Percentiles rank a stretch among this genome's conserved stretches.
Conservation (phyloP, 2,888 invertebrate genomes). For the Acleris holmiana region DNA sequence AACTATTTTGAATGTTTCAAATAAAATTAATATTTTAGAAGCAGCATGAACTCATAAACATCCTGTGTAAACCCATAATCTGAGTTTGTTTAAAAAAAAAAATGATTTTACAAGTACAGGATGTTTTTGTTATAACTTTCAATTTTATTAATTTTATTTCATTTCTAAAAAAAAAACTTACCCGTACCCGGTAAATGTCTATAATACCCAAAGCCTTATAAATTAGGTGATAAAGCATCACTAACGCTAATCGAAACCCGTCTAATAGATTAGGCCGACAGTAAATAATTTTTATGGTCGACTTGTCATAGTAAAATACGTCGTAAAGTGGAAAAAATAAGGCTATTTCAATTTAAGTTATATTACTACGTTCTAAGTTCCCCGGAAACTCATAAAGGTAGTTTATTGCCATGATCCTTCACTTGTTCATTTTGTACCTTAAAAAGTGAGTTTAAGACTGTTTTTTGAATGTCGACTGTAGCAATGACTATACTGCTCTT, state of each 20-base stretch:
- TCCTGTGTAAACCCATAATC: too few species aligned
- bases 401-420: constrained; percentile 41
- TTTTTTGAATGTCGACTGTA: not conserved
- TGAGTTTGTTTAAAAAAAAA: too few species aligned
- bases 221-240: not conserved
- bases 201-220: not conserved
- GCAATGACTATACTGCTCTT: not conserved
- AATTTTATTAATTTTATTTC: too few species aligned
- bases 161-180: too few species aligned
- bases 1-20: too few species aligned
- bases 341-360: constrained; percentile 66
- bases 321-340: constrained; percentile 41
- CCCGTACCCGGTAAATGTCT: not conserved
- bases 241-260: constrained; percentile 30
- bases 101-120: too few species aligned
- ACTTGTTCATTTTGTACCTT: constrained; percentile 15
- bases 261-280: constrained; percentile 32
- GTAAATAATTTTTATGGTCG: constrained; percentile 32
- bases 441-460: not conserved
- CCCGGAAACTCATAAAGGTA: constrained; percentile 49
- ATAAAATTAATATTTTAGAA: too few species aligned
- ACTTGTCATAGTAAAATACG: constrained; percentile 45
- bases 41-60: too few species aligned
- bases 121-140: too few species aligned
- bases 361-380: constrained; percentile 58